These are phyloP conservation scores for Conus ventricosus DNA, from an alignment of 1,140 invertebrate genomes.

Conservation along the genomic window DNA sequence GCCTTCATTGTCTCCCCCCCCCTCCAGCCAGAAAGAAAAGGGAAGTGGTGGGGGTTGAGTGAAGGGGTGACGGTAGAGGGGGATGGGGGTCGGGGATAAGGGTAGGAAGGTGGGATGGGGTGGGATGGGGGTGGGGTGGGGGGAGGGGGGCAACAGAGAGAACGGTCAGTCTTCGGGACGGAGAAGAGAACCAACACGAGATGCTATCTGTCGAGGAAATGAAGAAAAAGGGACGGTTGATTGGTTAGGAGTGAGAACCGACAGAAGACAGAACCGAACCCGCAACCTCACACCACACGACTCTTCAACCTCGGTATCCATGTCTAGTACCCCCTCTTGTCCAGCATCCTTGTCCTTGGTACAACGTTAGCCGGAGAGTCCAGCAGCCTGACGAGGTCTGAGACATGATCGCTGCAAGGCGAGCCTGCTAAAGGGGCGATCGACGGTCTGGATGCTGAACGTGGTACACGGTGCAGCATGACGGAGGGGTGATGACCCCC, in stretches of 20 bases:
- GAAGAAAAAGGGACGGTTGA: not conserved
- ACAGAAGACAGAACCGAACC: not conserved
- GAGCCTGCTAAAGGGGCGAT: too few species aligned
- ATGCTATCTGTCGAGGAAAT: not conserved
- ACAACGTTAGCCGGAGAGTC: too few species aligned
- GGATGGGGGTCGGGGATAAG: not conserved
- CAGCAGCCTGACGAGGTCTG: too few species aligned
- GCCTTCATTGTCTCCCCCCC: too few species aligned
- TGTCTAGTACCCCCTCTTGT: too few species aligned
- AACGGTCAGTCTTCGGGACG: not conserved
- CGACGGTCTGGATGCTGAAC: too few species aligned
- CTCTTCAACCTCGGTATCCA: too few species aligned
- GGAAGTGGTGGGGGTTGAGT: not conserved
- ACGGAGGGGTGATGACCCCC: too few species aligned
- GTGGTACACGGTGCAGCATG: too few species aligned
- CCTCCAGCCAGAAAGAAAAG: not conserved
- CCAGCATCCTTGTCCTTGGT: too few species aligned
- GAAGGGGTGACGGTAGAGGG: not conserved
- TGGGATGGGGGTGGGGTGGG: not conserved
- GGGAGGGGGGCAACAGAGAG: not conserved
- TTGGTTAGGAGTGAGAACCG: not conserved
- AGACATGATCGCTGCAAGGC: too few species aligned
- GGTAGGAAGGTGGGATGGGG: not conserved
- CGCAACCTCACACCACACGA: not conserved
- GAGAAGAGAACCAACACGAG: not conserved